Percentiles rank a stretch among this genome's conserved stretches.
Conservation (phyloP, 1,140 invertebrate genomes). For the Saccostrea glomerata region DNA sequence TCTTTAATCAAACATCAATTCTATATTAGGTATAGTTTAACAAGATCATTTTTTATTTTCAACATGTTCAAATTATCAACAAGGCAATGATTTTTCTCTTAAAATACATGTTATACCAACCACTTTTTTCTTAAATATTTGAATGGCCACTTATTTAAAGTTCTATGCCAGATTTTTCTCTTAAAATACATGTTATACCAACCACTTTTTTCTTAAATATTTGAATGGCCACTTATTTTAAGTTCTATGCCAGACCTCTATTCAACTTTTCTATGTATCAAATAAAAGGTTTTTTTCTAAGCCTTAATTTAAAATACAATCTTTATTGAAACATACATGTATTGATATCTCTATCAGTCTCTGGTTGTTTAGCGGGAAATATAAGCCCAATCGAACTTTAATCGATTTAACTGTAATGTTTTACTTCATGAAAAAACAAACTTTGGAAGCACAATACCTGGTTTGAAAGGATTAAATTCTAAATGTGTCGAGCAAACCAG, state of each 20-base stretch:
- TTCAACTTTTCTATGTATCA: neutral
- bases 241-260: neutral
- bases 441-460: slow-evolving; percentile 10
- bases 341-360: neutral
- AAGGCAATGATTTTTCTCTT: too few species aligned
- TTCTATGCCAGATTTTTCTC: neutral
- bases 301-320: neutral
- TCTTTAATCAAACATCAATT: too few species aligned
- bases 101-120: too few species aligned
- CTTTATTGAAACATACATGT: too few species aligned
- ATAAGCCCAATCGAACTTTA: neutral
- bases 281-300: neutral
- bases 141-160: neutral
- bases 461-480: slow-evolving; percentile 24
- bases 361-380: neutral
- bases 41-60: too few species aligned
- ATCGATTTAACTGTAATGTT: slow-evolving; percentile 12
- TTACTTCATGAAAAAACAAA: slow-evolving; percentile 16
- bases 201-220: too few species aligned
- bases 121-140: too few species aligned
- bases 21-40: too few species aligned
- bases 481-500: neutral
- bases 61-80: too few species aligned
- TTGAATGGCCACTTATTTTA: neutral
- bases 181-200: too few species aligned